These are phyloP conservation scores for Gerris buenoi DNA, from an alignment of 1,140 invertebrate genomes.

Conservation along the genomic window DNA sequence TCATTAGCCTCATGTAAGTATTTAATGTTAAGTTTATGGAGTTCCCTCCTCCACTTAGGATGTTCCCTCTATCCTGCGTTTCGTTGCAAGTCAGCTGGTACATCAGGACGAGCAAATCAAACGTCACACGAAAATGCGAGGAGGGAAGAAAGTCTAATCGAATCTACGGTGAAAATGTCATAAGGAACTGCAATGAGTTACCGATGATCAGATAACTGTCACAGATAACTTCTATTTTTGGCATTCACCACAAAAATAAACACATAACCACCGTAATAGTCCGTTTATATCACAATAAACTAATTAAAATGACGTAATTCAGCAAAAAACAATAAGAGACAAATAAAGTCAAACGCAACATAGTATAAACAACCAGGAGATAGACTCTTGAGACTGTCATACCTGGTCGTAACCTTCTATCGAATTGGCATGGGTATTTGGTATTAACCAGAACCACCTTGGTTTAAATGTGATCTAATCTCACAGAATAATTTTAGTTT, in stretches of 20 bases:
- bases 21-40: slow-evolving; percentile 29
- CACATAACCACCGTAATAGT: background rate
- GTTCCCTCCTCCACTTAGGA: slow-evolving; percentile 34
- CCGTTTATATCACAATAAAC: background rate
- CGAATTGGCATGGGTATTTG: background rate
- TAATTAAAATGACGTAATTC: slow-evolving; percentile 29
- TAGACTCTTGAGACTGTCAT: background rate
- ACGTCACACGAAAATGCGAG: background rate
- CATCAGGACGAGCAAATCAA: background rate
- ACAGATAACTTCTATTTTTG: background rate
- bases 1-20: too few relatives aligned
- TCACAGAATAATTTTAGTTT: too few relatives aligned
- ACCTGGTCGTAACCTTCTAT: background rate
- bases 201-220: background rate
- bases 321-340: slow-evolving; percentile 24
- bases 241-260: background rate
- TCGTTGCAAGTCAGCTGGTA: slow-evolving; percentile 44
- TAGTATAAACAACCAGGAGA: background rate
- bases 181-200: background rate
- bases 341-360: background rate
- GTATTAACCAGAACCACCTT: background rate
- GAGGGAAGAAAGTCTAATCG: background rate
- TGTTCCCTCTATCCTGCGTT: slow-evolving; percentile 42
- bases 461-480: too few relatives aligned
- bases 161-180: background rate